Evolutionary conservation across 2,797 vertebrate genomes (phyloP), one percentile per base, ranked within the genome.

Genomic region (Apogon hyalosoma): DNA sequence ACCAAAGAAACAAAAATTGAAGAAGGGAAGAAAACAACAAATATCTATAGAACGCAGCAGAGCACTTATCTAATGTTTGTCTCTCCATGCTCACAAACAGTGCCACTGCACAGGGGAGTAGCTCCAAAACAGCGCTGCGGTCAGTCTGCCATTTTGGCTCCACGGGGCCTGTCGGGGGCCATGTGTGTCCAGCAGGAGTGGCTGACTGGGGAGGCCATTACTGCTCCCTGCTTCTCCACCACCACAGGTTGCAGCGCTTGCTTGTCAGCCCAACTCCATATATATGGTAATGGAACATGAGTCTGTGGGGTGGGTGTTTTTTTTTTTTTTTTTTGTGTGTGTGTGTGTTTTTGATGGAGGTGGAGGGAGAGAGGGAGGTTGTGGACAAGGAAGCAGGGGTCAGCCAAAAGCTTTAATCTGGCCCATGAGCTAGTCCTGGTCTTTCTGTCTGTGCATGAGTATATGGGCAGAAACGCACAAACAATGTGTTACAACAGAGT

Each of bases 321-420:
- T 28, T 21, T 21, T 21, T 21, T 21, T 21, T n/a, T n/a, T n/a
- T n/a, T n/a, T n/a, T n/a, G n/a, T n/a, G n/a, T n/a, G n/a, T n/a
- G n/a, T 21, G 19, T 21, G 19, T 21, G 19, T 21, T 21, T 42
- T 38, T 28, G 69, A 92, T 92, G 91, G 90, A 93, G 92, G 89
- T 92, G 90, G 90, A 87, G 90, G 92, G 89, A 87, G 90, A 92
- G 92, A 91, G 88, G 93, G 91, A 2, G 91, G 92, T 91, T 92
- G 94, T 94, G 93, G 93, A 91, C 93, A 87, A 89, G 89, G 91
- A 94, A 91, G 92, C 92, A 91, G 91, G 65, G 75, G 93, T 96
- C 95, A 94, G 53, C 16, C 11, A 16, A 48, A 28, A 63, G 48
- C 69, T 79, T 81, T 69, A 76, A 69, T 73, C 63, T 63, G 19